These are phyloP conservation scores for Rhopalosiphum maidis DNA, from an alignment of 1,140 invertebrate species.

Conservation along the genomic window DNA sequence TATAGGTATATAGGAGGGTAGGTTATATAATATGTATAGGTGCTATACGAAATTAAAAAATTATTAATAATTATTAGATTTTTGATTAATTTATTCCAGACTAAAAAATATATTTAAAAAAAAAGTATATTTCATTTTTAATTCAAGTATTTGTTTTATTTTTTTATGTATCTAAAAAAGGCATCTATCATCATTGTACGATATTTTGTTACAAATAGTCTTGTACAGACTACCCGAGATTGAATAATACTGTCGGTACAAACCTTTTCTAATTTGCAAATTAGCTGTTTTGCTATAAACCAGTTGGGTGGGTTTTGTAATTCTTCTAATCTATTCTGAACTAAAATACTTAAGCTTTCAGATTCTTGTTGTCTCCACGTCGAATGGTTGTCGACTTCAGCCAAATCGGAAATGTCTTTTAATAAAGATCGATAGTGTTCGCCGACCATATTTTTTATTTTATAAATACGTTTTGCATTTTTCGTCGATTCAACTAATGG, in stretches of 20 bases:
- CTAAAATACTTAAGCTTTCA: slow-evolving; percentile 77
- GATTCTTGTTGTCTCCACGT: slow-evolving; percentile 83
- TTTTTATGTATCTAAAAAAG: not conserved
- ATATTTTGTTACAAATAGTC: not conserved
- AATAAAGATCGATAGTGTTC: slow-evolving; percentile 70
- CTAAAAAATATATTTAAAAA: too few species aligned
- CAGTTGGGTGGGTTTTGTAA: slow-evolving; percentile 93
- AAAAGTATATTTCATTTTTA: too few species aligned
- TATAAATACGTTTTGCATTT: slow-evolving; percentile 62
- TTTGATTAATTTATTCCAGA: too few species aligned
- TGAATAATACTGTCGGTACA: not conserved
- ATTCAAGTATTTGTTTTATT: too few species aligned
- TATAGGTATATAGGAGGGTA: too few species aligned
- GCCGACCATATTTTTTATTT: slow-evolving; percentile 57
- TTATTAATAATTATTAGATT: too few species aligned
- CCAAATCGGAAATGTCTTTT: slow-evolving; percentile 74
- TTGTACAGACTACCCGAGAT: not conserved
- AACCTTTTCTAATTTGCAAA: slow-evolving; percentile 98
- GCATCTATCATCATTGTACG: too few species aligned
- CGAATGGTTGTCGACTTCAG: slow-evolving; percentile 78
- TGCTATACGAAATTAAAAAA: too few species aligned
- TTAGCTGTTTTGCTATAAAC: slow-evolving; percentile 82
- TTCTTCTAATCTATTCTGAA: slow-evolving; percentile 80
- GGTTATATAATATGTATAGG: too few species aligned
- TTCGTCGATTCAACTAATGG: slow-evolving; percentile 71